Conservation (phyloP, 53 echinoderm and acorn worm species). For the Paelopatides confundens region DNA sequence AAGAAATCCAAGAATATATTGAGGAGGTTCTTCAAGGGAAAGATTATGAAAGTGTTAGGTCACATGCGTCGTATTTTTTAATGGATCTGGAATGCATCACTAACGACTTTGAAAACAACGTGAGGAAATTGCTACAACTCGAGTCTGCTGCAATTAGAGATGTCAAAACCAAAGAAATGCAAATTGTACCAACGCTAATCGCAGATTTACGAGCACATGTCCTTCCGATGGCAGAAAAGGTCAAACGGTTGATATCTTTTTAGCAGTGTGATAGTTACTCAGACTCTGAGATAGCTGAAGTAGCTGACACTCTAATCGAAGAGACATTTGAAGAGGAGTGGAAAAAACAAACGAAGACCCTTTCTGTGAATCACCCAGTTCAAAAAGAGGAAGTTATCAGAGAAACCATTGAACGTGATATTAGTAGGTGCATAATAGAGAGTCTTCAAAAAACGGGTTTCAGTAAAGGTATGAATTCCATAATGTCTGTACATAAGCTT, state of each 20-base stretch:
- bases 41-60: no score
- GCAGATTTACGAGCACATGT: not conserved
- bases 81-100: no score
- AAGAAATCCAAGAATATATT: no score
- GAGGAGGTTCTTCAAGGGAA: no score
- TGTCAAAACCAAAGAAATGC: not conserved
- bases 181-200: not conserved
- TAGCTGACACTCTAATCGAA: not conserved
- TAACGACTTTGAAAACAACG: no score
- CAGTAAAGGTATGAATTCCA: not conserved
- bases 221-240: not conserved
- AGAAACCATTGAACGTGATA: not conserved
- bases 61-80: no score
- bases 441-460: not conserved
- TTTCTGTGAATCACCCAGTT: not conserved
- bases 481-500: not conserved
- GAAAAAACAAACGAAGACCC: not conserved
- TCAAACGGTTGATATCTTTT: not conserved
- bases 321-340: not conserved
- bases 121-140: not conserved
- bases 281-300: not conserved
- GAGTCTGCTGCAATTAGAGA: not conserved
- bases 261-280: not conserved
- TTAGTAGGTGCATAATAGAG: not conserved
- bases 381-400: not conserved